Evolutionary conservation across 2,888 invertebrate species (phyloP), one percentile per base, ranked within the genome.

Genomic region (Xiphydria camelus): DNA sequence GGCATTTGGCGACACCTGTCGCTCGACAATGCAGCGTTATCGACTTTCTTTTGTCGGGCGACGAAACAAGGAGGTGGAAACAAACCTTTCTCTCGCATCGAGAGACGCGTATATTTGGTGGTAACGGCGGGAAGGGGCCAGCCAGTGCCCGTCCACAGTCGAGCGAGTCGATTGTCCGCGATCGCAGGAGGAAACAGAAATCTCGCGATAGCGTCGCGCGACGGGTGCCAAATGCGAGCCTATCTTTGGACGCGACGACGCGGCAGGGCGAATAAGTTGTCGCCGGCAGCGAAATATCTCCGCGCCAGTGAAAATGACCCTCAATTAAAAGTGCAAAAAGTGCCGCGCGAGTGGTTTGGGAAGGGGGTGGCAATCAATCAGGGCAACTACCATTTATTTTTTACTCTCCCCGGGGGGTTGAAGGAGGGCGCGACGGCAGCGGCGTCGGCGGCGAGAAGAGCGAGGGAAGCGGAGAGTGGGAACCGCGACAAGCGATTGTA

Each of bases 401-500:
- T 53, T 56, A 47, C 39, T 32, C 32, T 39, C 26, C 50, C 37
- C 35, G 23, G 12, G 31, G 39, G 20, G 36, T 20, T 17, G 33
- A 37, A 37, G 34, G 38, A 43, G 15, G 22, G 15, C 19, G 7
- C 32, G 17, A 21, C 7, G 9, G 4, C 4, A 25, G 48, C 23
- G 32, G 37, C 15, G 29, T 7, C 22, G 34, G n/a, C n/a, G 29
- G 29, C 4, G 43, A 22, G 35, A 14, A 41, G 39, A 41, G 35
- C 46, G 45, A 29, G 34, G 47, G 41, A 45, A 38, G 42, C 38
- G 34, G 43, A 41, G 40, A 48, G 50, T 38, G 47, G 47, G 54
- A 53, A 55, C 52, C 54, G 45, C 54, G 58, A 58, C 58, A 56
- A 58, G 58, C 56, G 58, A 56, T 56, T 51, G 54, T 58, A 58